A percentile compares a stretch with the other conserved stretches of the same genome.
phyloP scores from a whole-genome alignment of 2,113 vertebrate species.

The Atrichornis clamosus region DNA sequence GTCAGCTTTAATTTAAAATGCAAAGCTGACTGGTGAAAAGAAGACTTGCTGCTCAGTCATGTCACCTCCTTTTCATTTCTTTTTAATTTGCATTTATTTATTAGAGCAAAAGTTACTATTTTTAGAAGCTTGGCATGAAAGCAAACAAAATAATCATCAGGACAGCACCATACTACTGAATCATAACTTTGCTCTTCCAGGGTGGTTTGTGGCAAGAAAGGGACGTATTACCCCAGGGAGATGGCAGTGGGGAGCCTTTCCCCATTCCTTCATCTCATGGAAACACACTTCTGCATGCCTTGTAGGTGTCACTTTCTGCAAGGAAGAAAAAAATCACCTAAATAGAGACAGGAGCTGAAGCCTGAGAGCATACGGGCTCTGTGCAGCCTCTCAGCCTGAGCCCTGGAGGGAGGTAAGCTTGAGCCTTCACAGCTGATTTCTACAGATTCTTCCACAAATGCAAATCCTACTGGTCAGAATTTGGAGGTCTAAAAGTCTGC shows the following conservation, averaged over 20 bases:
- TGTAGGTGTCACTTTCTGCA: background rate
- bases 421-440: background rate
- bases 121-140: background rate
- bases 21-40: background rate
- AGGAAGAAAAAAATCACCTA: background rate
- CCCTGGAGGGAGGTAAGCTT: background rate
- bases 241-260: background rate
- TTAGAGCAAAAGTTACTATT: background rate
- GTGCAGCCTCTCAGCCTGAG: background rate
- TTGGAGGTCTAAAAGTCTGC: background rate
- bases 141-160: background rate
- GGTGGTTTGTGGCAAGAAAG: background rate
- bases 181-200: background rate
- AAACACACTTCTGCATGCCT: background rate
- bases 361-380: background rate
- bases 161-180: background rate
- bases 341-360: background rate
- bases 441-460: background rate
- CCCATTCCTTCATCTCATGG: background rate
- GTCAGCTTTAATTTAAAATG: background rate
- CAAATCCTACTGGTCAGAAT: background rate
- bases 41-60: background rate
- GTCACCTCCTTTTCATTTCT: background rate
- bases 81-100: background rate
- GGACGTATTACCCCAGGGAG: background rate